phyloP scores from a whole-genome alignment of 2,113 vertebrate genomes.

The Rhinogobius similis region DNA sequence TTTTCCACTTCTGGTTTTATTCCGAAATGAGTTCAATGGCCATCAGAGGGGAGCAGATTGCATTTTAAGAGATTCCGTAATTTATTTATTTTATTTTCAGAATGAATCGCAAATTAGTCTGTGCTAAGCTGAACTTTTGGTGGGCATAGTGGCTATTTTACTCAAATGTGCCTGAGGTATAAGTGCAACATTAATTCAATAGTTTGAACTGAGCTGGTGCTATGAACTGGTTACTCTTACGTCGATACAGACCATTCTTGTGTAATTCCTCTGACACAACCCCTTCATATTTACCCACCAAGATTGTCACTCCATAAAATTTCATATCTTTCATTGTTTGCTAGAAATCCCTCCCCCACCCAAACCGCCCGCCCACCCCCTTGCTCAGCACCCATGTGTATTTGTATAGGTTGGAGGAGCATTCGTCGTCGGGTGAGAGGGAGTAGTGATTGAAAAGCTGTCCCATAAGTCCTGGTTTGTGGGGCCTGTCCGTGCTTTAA shows the following conservation, averaged over 20 bases:
- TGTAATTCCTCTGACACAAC: slow-evolving; percentile 26
- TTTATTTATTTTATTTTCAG: too few species aligned
- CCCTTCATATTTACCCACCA: slow-evolving; percentile 38
- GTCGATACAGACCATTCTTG: background rate
- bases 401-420: slow-evolving; percentile 71
- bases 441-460: slow-evolving; percentile 84
- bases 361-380: too few species aligned
- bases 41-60: too few species aligned
- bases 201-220: too few species aligned
- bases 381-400: slow-evolving; percentile 32
- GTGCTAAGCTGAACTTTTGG: too few species aligned
- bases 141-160: too few species aligned
- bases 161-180: too few species aligned
- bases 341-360: slow-evolving; percentile 52
- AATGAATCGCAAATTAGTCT: too few species aligned
- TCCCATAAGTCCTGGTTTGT: slow-evolving; percentile 77
- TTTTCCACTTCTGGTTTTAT: too few species aligned
- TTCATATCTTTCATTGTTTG: slow-evolving; percentile 62
- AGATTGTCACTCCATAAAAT: slow-evolving; percentile 44
- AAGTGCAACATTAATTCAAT: too few species aligned
- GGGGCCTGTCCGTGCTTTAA: slow-evolving; percentile 87
- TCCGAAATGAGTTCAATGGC: too few species aligned
- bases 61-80: too few species aligned
- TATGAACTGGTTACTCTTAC: background rate
- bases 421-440: slow-evolving; percentile 25